These are phyloP conservation scores for Eustalomyia histrio DNA, from an alignment of 2,888 invertebrate species.

Conservation along the genomic window DNA sequence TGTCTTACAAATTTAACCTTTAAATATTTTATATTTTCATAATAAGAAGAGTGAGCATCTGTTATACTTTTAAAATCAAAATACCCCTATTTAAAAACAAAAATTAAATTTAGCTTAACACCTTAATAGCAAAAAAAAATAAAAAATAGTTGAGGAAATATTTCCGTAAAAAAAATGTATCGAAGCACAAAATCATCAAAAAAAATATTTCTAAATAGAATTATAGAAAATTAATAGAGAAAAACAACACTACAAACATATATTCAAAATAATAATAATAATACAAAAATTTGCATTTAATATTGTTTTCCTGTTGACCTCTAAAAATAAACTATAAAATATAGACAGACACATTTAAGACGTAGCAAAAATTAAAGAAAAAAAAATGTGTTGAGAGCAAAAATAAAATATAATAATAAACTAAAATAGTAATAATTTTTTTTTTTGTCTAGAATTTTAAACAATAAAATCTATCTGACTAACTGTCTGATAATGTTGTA, in stretches of 20 bases:
- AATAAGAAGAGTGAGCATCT: too few species aligned
- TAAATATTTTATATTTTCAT: too few species aligned
- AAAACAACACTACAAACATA: neutral
- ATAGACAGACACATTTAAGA: slow-evolving; percentile 24
- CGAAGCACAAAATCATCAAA: neutral
- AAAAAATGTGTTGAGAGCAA: slow-evolving; percentile 12
- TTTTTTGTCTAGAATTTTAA: slow-evolving; percentile 14
- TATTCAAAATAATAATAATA: slow-evolving; percentile 7
- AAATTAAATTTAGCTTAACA: neutral
- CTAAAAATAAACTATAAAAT: slow-evolving; percentile 53
- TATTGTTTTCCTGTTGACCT: slow-evolving; percentile 67
- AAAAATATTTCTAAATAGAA: neutral
- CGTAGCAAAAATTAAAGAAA: slow-evolving; percentile 15
- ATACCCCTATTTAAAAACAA: too few species aligned
- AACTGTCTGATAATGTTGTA: neutral
- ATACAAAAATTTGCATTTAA: slow-evolving; percentile 62
- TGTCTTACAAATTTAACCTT: too few species aligned
- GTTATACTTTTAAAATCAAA: too few species aligned
- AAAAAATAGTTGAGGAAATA: neutral
- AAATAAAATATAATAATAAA: slow-evolving; percentile 2
- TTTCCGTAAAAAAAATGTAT: neutral
- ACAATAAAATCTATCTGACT: neutral
- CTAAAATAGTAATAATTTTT: neutral
- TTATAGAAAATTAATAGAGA: neutral
- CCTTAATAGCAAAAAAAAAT: neutral